Conservation (phyloP, 2,113 vertebrate species). For the Aegypius monachus region DNA sequence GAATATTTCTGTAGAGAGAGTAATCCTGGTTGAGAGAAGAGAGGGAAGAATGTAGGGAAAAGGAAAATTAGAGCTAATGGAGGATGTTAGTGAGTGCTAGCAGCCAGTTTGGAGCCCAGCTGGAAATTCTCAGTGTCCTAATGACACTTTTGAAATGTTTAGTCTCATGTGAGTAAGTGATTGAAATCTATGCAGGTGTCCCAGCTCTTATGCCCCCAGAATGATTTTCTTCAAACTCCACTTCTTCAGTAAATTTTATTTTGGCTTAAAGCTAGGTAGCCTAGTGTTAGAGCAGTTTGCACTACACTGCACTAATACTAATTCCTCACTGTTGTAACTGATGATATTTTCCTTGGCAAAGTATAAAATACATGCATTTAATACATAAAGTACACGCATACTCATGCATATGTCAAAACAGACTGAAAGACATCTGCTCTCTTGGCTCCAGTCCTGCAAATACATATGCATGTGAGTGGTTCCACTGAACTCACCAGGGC, state of each 20-base stretch:
- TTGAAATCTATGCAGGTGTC: neutral
- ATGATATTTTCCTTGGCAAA: slow-evolving; percentile 34
- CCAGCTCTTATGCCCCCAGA: neutral
- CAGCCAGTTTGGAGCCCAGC: neutral
- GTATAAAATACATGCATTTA: slow-evolving; percentile 2
- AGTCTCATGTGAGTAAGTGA: neutral
- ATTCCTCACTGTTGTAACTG: neutral
- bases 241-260: neutral
- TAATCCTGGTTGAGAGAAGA: neutral
- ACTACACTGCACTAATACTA: neutral
- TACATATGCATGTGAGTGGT: neutral
- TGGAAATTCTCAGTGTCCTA: neutral
- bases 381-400: neutral
- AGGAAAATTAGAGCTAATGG: neutral
- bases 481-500: neutral
- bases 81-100: neutral
- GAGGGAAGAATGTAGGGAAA: neutral
- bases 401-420: slow-evolving; percentile 13
- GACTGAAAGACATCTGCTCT: slow-evolving; percentile 31
- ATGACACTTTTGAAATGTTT: slow-evolving; percentile 8
- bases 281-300: neutral
- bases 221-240: neutral
- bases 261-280: neutral
- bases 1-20: neutral
- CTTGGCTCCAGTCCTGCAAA: slow-evolving; percentile 9